phyloP scores from a whole-genome alignment of 1,140 invertebrate species.

The Drosophila truncata region DNA sequence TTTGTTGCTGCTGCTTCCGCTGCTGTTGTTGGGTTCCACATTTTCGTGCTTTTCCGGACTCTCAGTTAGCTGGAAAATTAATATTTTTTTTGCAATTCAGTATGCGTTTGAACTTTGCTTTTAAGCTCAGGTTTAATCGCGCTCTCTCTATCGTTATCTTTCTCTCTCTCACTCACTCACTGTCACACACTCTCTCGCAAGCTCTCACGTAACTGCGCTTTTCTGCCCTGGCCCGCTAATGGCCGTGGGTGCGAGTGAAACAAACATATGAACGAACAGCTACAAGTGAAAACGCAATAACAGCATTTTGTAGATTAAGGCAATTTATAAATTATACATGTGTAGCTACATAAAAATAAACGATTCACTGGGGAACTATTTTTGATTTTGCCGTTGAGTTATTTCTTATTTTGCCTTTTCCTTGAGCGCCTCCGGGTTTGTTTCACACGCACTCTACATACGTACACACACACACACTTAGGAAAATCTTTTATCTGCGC shows the following conservation, averaged over 20 bases:
- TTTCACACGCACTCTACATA: slow-evolving; percentile 54
- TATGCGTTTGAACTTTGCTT: slow-evolving; percentile 56
- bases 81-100: slow-evolving; percentile 44
- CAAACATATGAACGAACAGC: slow-evolving; percentile 59
- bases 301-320: slow-evolving; percentile 58
- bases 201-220: slow-evolving; percentile 73
- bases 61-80: slow-evolving; percentile 56
- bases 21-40: slow-evolving; percentile 80
- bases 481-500: slow-evolving; percentile 25
- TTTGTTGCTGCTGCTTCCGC: slow-evolving; percentile 52
- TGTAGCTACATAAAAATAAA: slow-evolving; percentile 39
- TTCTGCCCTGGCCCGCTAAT: slow-evolving; percentile 6
- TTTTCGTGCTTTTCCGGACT: slow-evolving; percentile 73
- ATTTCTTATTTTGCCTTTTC: slow-evolving; percentile 11
- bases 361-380: slow-evolving; percentile 30
- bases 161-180: slow-evolving; percentile 32
- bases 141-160: slow-evolving; percentile 20
- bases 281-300: slow-evolving; percentile 76
- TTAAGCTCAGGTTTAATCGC: slow-evolving; percentile 52
- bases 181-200: slow-evolving; percentile 22
- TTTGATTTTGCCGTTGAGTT: slow-evolving; percentile 25
- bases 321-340: slow-evolving; percentile 44
- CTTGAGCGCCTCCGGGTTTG: slow-evolving; percentile 46
- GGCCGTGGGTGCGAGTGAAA: slow-evolving; percentile 62
- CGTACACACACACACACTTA: slow-evolving; percentile 19